Evolutionary conservation across 1,140 invertebrate genomes (phyloP), one percentile per base, ranked within the genome.

Genomic region (Drosophila pallidifrons): DNA sequence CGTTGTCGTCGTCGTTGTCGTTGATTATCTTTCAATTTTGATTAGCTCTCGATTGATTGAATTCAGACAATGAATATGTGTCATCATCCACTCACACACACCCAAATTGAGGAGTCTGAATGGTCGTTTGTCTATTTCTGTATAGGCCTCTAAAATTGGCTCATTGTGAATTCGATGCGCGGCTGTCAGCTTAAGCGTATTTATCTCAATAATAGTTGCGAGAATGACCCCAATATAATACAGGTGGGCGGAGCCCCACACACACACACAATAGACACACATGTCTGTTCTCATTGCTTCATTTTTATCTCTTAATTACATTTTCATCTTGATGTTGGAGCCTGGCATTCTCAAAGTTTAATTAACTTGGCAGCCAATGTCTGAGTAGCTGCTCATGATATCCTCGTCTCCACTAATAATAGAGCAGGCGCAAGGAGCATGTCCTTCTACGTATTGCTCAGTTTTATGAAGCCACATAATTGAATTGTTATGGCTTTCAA

Each of bases 301-400:
- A 41, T 52, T 75, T 88, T 83, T 89, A 87, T 87, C 83, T 83
- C 80, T 87, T 87, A 87, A 87, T 87, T 87, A 88, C 85, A 81
- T 88, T 82, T 83, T 78, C 83, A 88, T 82, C 83, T 52, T 46
- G 54, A 30, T 59, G 70, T 45, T 77, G 45, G 45, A 25, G 20
- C 46, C 58, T 72, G 73, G 81, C 76, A 72, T 59, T 72, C 77
- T 66, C 64, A 79, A 83, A 88, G 77, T 88, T 88, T 88, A 88
- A 88, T 88, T 88, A 88, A 88, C 85, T 88, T 75, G 73, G 16
- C 82, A 67, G 57, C 43, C 70, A 25, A 59, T 72, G 63, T 73
- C 35, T 45, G 58, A 46, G 49, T 16, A 35, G 72, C 51, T 49
- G 41, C 58, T 46, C 38, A 41, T 15, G 49, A 60, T 77, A 32